Percentiles rank a stretch among this genome's conserved stretches.
These are phyloP conservation scores for Indicator indicator DNA, from an alignment of 2,113 vertebrate species.

Conservation along the genomic window DNA sequence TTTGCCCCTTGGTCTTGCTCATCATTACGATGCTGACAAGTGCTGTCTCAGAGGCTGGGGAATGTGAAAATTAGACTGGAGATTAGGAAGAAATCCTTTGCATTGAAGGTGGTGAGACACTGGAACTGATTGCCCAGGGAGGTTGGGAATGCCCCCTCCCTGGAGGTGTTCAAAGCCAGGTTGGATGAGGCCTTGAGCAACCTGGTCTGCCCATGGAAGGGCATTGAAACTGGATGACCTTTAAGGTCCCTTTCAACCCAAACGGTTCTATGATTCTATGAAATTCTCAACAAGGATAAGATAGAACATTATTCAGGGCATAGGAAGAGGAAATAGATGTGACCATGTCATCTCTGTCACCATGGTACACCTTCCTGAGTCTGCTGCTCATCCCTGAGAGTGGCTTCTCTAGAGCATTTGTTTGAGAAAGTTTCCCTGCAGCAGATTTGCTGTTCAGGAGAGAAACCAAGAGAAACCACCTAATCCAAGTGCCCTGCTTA, in stretches of 20 bases:
- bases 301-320: fast-evolving
- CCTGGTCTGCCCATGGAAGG: too few species aligned
- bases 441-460: not conserved
- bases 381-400: not conserved
- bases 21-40: not conserved
- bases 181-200: too few species aligned
- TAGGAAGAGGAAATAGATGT: not conserved
- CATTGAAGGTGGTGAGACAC: too few species aligned
- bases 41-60: not conserved
- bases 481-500: not conserved
- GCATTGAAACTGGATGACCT: too few species aligned
- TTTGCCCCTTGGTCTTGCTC: not conserved
- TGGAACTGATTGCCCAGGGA: too few species aligned
- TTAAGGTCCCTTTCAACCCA: too few species aligned
- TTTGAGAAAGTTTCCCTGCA: not conserved
- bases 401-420: not conserved
- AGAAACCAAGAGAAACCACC: not conserved
- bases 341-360: not conserved
- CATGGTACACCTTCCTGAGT: too few species aligned
- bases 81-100: too few species aligned
- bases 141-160: too few species aligned
- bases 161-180: too few species aligned
- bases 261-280: too few species aligned
- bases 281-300: not conserved
- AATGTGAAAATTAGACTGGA: too few species aligned